Conservation (phyloP, 2,113 vertebrate genomes). For the Heliornis fulica region DNA sequence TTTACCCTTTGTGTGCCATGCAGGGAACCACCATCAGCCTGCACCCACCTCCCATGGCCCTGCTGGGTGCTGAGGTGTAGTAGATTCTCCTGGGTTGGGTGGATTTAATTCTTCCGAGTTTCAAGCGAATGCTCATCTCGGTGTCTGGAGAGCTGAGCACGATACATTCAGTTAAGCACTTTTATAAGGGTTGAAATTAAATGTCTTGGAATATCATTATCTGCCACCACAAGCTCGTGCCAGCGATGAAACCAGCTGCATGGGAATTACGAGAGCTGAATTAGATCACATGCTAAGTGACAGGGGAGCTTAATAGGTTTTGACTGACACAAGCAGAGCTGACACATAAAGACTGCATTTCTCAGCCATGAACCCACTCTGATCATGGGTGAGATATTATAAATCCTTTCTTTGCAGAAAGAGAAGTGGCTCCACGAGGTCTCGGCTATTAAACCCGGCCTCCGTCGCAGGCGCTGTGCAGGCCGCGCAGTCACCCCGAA, state of each 20-base stretch:
- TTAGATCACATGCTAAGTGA: background rate
- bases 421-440: background rate
- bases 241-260: background rate
- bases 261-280: background rate
- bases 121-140: background rate
- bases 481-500: background rate
- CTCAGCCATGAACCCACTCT: background rate
- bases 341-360: background rate
- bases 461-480: background rate
- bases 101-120: background rate
- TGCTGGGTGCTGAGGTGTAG: accelerated
- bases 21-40: accelerated
- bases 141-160: background rate
- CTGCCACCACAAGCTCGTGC: background rate
- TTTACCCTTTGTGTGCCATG: accelerated
- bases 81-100: background rate
- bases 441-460: background rate
- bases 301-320: background rate
- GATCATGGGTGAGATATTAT: background rate
- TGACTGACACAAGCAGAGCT: background rate
- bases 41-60: background rate
- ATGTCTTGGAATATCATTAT: background rate
- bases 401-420: background rate
- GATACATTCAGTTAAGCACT: background rate
- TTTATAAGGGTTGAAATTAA: background rate